phyloP scores from a whole-genome alignment of 2,888 invertebrate genomes.

The Autographa pulchrina region DNA sequence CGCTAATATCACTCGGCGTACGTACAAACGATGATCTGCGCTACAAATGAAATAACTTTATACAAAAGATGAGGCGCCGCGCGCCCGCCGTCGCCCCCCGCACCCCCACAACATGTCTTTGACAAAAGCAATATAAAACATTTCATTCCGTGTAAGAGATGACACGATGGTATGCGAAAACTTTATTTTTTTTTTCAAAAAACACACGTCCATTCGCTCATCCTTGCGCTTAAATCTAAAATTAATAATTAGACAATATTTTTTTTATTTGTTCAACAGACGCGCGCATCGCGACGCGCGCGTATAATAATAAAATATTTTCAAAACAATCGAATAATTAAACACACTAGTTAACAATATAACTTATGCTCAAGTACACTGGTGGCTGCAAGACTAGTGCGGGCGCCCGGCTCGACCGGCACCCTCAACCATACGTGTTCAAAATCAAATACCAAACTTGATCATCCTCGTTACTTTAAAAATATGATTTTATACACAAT shows the following conservation, averaged over 20 bases:
- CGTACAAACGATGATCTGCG: slow-evolving; percentile 63
- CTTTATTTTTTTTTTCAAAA: slow-evolving; percentile 84
- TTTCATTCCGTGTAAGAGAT: slow-evolving; percentile 88
- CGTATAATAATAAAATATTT: slow-evolving; percentile 89
- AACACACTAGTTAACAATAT: slow-evolving; percentile 90
- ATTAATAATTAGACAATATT: slow-evolving; percentile 90
- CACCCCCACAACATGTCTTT: slow-evolving; percentile 75
- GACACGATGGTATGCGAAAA: slow-evolving; percentile 88
- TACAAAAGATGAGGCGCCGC: slow-evolving; percentile 74
- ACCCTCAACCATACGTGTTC: slow-evolving; percentile 69
- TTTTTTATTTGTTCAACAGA: slow-evolving; percentile 89
- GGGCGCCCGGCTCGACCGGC: slow-evolving; percentile 58
- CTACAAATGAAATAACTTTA: slow-evolving; percentile 81
- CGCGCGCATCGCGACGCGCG: slow-evolving; percentile 86
- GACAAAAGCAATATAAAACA: slow-evolving; percentile 88
- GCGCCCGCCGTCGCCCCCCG: slow-evolving; percentile 62
- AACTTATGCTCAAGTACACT: slow-evolving; percentile 82
- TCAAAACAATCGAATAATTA: slow-evolving; percentile 90
- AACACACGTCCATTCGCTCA: slow-evolving; percentile 89
- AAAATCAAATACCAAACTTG: slow-evolving; percentile 78
- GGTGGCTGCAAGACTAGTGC: slow-evolving; percentile 64
- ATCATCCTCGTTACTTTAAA: slow-evolving; percentile 72
- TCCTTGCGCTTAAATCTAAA: slow-evolving; percentile 89
- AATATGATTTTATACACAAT: slow-evolving; percentile 82
- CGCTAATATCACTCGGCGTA: slow-evolving; percentile 65